Evolutionary conservation across 2,888 invertebrate genomes (phyloP).

Genomic region (Cerceris ruficornis): DNA sequence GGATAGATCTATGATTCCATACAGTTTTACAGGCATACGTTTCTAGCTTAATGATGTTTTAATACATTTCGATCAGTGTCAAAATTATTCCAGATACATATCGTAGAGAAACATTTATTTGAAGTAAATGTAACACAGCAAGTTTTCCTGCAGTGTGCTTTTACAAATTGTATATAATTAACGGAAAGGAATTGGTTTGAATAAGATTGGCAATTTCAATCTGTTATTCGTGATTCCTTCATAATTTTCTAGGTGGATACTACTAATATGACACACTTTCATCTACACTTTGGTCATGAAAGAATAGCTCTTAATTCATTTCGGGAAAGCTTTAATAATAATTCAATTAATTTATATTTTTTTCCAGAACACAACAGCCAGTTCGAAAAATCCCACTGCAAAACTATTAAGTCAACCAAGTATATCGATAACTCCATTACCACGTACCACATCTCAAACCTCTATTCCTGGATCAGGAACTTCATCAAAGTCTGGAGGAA

Average conservation of each 20-base stretch:
- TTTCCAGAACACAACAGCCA: constrained; percentile 78
- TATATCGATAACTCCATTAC: constrained; percentile 94
- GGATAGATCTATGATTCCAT: too few relatives aligned
- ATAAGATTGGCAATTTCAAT: not conserved
- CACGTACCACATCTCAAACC: constrained; percentile 84
- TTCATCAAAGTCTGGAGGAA: constrained; percentile 83
- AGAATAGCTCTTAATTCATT: not conserved
- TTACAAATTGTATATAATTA: not conserved
- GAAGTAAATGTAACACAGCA: too few relatives aligned
- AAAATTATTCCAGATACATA: too few relatives aligned
- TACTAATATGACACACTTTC: constrained; percentile 11
- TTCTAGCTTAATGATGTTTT: too few relatives aligned
- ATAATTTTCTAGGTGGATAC: constrained; percentile 33
- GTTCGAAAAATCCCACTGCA: constrained; percentile 80
- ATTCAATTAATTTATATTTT: too few relatives aligned
- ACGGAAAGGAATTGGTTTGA: not conserved
- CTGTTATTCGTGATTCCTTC: not conserved
- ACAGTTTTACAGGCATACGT: too few relatives aligned
- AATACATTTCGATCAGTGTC: too few relatives aligned
- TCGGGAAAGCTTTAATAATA: not conserved
- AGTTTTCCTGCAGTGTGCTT: too few relatives aligned
- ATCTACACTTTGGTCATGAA: not conserved
- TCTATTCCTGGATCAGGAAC: constrained; percentile 78
- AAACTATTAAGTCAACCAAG: constrained; percentile 89
- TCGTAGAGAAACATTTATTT: too few relatives aligned